phyloP scores from a whole-genome alignment of 2,113 vertebrate genomes.

The Embiotoca jacksoni region DNA sequence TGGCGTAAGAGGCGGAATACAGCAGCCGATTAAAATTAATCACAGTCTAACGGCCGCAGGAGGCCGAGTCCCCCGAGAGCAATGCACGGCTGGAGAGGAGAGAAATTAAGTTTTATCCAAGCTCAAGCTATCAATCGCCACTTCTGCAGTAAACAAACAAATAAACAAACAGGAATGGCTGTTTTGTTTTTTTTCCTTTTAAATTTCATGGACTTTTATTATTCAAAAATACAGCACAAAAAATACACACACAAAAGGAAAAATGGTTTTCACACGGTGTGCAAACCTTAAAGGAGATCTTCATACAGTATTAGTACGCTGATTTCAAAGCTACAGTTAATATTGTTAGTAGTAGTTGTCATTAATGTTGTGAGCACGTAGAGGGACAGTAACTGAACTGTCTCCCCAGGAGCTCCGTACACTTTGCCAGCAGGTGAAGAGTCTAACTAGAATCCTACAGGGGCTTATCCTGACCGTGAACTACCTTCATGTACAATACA shows the following conservation, averaged over 20 bases:
- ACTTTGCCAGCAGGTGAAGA: conserved; percentile 53
- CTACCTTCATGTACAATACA: conserved; percentile 21
- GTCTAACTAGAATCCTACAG: conserved; percentile 54
- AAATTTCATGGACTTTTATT: conserved; percentile 76
- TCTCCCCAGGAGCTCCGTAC: conserved; percentile 50
- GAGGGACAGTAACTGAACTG: conserved; percentile 35
- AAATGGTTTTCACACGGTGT: conserved; percentile 69
- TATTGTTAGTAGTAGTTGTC: conserved; percentile 71
- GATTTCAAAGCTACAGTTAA: conserved; percentile 76
- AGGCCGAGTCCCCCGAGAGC: conserved; percentile 14
- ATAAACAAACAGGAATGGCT: background rate
- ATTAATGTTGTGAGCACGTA: conserved; percentile 35
- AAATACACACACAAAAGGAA: conserved; percentile 70
- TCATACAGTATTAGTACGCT: conserved; percentile 76
- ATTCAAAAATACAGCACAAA: conserved; percentile 87
- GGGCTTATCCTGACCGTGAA: conserved; percentile 49
- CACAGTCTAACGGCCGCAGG: conserved; percentile 59
- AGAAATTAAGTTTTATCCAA: conserved; percentile 19
- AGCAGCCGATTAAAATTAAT: conserved; percentile 75
- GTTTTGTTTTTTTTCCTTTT: background rate
- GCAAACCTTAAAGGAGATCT: conserved; percentile 71
- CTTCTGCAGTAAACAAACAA: conserved; percentile 8
- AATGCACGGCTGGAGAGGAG: background rate
- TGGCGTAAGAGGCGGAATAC: conserved; percentile 69
- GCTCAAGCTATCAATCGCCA: conserved; percentile 21